phyloP scores from a whole-genome alignment of 2,797 vertebrate genomes.

The Kryptolebias ocellatus region DNA sequence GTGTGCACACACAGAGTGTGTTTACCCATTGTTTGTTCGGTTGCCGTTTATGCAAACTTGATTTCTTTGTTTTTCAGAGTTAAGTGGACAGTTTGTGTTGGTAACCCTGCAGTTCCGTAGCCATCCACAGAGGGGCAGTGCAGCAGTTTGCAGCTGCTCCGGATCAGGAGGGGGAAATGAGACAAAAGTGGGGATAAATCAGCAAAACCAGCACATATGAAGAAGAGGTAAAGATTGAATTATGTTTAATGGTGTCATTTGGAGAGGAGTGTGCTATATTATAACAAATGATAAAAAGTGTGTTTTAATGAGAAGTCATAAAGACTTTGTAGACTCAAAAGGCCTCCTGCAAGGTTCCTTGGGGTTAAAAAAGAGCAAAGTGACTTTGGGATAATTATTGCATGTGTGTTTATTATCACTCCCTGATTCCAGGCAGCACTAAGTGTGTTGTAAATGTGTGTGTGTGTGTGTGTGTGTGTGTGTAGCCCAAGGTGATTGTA shows the following conservation, averaged over 20 bases:
- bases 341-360: conserved; percentile 60
- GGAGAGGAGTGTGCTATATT: conserved; percentile 75
- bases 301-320: conserved; percentile 79
- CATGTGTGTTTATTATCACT: conserved; percentile 69
- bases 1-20: conserved; percentile 11
- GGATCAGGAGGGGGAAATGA: conserved; percentile 53
- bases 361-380: conserved; percentile 68
- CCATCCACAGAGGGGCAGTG: conserved; percentile 75
- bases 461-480: conserved; percentile 20
- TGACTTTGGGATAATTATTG: conserved; percentile 76
- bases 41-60: conserved; percentile 39
- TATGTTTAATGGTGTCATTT: conserved; percentile 82
- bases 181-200: conserved; percentile 76
- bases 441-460: conserved; percentile 28
- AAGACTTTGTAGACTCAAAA: conserved; percentile 63
- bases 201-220: conserved; percentile 75
- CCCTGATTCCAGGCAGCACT: conserved; percentile 47
- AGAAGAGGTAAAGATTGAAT: conserved; percentile 79
- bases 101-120: conserved; percentile 40
- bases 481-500: conserved; percentile 67
- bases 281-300: conserved; percentile 80
- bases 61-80: conserved; percentile 48
- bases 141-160: conserved; percentile 61
- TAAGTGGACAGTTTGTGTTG: conserved; percentile 44
- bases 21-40: conserved; percentile 30